A percentile compares a stretch with the other conserved stretches of the same genome.
Conservation (phyloP, 1,140 invertebrate species). For the roundworm (Caenorhabditis elegans) region WBcel235 BX284606.5:12018001-12018500, state of each 20-base stretch:
- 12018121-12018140: too few species aligned
- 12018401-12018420: neutral
- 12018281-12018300: too few species aligned
- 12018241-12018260: too few species aligned
- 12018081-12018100: too few species aligned
- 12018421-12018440: constrained; percentile 10
- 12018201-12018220: neutral
- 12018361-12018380: too few species aligned
- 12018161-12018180: neutral
- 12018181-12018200: neutral
- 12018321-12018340: neutral
- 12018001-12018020: too few species aligned
- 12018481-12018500: too few species aligned
- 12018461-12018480: neutral
- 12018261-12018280: too few species aligned
- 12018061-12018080: neutral
- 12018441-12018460: constrained; percentile 1
- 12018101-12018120: too few species aligned
- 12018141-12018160: neutral
- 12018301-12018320: neutral
- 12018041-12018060: too few species aligned
- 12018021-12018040: too few species aligned
- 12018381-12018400: neutral
- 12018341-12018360: too few species aligned
- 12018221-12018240: neutral